Conservation (phyloP, 2,888 invertebrate species). For the Tipula lateralis region DNA sequence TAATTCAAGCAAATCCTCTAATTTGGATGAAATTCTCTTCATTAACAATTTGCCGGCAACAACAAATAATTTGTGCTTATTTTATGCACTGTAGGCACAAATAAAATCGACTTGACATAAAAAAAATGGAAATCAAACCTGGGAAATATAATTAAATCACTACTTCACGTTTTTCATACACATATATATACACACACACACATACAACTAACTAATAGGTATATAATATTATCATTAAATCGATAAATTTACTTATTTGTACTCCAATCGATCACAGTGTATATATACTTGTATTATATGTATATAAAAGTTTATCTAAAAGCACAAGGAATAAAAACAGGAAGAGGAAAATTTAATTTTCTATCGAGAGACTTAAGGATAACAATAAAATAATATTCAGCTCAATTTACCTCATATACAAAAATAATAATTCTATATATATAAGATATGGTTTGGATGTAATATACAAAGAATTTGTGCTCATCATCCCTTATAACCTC, state of each 20-base stretch:
- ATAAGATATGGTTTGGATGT: neutral
- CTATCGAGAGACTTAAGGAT: neutral
- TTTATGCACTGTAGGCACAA: neutral
- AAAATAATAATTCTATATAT: neutral
- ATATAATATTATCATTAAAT: neutral
- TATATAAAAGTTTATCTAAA: neutral
- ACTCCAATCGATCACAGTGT: neutral
- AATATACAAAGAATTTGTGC: neutral
- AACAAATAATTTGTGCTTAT: neutral
- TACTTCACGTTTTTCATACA: neutral
- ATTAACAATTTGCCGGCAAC: too few species aligned
- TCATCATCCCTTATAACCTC: neutral
- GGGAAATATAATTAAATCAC: constrained; percentile 1
- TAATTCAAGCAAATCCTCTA: too few species aligned
- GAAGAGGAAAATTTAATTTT: neutral
- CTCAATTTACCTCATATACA: constrained; percentile 3
- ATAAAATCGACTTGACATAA: neutral
- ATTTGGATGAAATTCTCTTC: too few species aligned
- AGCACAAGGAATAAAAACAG: neutral
- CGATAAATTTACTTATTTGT: neutral
- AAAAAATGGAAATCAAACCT: neutral
- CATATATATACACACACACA: neutral
- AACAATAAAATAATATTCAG: constrained; percentile 24
- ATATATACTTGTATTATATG: neutral
- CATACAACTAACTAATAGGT: neutral